Conservation (phyloP, 2,888 invertebrate genomes). For the Dasypolia templi region DNA sequence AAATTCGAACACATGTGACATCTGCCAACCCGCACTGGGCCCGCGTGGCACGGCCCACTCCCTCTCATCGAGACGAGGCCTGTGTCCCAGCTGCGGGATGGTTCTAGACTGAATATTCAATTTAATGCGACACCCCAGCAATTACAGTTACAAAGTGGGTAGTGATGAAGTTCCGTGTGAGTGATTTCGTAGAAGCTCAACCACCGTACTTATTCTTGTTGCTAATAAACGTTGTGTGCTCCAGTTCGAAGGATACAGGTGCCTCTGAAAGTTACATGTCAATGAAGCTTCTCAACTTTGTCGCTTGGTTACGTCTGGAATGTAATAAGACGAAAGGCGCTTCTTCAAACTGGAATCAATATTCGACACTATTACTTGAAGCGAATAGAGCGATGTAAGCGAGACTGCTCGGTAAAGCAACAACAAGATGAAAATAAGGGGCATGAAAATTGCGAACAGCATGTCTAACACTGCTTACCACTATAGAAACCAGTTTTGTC, state of each 20-base stretch:
- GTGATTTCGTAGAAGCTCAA: not conserved
- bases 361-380: not conserved
- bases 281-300: not conserved
- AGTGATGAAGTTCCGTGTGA: not conserved
- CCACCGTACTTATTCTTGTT: not conserved
- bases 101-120: no score
- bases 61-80: no score
- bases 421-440: not conserved
- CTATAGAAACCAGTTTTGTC: no score
- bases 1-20: no score
- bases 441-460: not conserved
- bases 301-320: conserved; percentile 6
- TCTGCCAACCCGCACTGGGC: no score
- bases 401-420: no score
- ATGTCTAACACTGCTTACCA: no score
- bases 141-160: not conserved
- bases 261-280: not conserved
- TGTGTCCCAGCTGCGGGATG: no score
- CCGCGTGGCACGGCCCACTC: no score
- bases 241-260: not conserved
- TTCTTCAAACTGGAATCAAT: not conserved
- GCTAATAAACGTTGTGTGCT: not conserved
- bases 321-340: conserved; percentile 4
- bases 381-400: not conserved
- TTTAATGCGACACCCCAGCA: not conserved